Conservation (phyloP, 2,888 invertebrate genomes). For the Dione vanillae region DNA sequence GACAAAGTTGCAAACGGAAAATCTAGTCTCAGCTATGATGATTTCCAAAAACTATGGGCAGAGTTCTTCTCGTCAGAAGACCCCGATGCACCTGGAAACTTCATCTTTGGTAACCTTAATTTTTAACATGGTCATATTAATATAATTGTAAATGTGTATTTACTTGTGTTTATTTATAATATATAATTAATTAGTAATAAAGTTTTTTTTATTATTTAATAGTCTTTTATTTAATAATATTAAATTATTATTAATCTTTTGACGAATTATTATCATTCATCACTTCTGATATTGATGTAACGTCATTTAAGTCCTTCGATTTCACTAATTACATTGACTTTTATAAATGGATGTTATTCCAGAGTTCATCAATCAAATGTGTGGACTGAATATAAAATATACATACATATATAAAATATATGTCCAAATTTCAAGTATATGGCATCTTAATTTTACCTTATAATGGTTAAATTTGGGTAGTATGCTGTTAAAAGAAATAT, state of each 20-base stretch:
- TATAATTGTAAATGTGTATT: constrained; percentile 23
- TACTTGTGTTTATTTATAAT: constrained; percentile 24
- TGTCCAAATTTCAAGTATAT: neutral
- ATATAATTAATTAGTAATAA: constrained; percentile 14
- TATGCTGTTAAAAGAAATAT: neutral
- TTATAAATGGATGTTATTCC: constrained; percentile 14
- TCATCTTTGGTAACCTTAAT: constrained; percentile 91
- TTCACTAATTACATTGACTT: constrained; percentile 18
- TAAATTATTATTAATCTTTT: neutral
- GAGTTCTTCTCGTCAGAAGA: constrained; percentile 94
- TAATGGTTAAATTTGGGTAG: too few species aligned
- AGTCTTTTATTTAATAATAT: neutral
- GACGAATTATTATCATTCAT: neutral
- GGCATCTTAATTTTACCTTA: too few species aligned
- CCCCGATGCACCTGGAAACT: constrained; percentile 91
- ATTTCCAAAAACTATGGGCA: constrained; percentile 92
- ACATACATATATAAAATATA: neutral
- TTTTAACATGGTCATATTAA: constrained; percentile 85
- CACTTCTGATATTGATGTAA: constrained; percentile 3
- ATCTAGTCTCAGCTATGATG: constrained; percentile 88
- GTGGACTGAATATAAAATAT: neutral
- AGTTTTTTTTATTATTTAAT: constrained; percentile 20
- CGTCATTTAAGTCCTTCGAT: constrained; percentile 5
- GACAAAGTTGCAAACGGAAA: constrained; percentile 91
- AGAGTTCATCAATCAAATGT: constrained; percentile 5